Conservation (phyloP, 2,888 invertebrate genomes). For the Uropetala carovei region DNA sequence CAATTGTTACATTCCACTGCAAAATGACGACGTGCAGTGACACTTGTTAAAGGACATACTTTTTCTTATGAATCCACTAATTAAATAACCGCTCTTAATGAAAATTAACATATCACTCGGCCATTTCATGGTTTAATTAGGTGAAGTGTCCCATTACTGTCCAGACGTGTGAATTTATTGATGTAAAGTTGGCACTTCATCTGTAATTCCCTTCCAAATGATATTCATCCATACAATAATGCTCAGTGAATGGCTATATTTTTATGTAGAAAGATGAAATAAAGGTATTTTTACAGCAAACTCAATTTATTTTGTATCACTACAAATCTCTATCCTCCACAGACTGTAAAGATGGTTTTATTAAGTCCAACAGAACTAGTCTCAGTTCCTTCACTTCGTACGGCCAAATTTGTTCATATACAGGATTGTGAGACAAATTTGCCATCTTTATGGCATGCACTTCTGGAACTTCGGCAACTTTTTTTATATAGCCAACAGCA, state of each 20-base stretch:
- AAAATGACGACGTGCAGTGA: conserved; percentile 18
- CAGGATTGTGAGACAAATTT: conserved; percentile 30
- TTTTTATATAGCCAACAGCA: background rate
- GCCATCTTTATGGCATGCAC: conserved; percentile 14
- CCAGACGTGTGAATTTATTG: background rate
- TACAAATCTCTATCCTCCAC: background rate
- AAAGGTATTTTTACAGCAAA: conserved; percentile 58
- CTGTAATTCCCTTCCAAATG: conserved; percentile 47
- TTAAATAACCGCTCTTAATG: background rate
- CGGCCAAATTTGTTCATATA: conserved; percentile 28
- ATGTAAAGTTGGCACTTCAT: conserved; percentile 40
- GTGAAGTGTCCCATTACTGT: conserved; percentile 21
- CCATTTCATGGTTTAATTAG: conserved; percentile 23
- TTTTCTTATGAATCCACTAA: conserved; percentile 32
- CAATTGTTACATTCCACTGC: conserved; percentile 58
- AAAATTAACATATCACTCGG: conserved; percentile 46
- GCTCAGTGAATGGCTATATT: conserved; percentile 56
- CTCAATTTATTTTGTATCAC: background rate
- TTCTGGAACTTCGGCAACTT: background rate
- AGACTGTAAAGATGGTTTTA: no score
- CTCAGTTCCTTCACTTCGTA: conserved; percentile 35
- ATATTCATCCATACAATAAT: conserved; percentile 57
- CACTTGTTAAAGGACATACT: conserved; percentile 39
- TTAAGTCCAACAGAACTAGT: background rate
- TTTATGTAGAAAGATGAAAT: conserved; percentile 62